phyloP scores from a whole-genome alignment of 2,888 invertebrate species.

The Blastobasis lacticolella region DNA sequence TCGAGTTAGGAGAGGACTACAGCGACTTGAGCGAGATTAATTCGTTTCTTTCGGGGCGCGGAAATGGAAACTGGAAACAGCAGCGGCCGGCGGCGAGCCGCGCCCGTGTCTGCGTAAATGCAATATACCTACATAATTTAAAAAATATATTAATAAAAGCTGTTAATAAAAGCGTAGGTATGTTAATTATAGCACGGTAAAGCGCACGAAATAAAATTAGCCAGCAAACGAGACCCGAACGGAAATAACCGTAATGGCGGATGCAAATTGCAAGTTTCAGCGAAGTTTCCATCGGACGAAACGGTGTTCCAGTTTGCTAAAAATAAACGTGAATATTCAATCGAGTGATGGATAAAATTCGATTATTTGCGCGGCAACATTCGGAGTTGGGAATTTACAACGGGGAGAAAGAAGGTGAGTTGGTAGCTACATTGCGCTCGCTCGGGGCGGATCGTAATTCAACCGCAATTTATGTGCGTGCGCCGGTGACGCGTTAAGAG shows the following conservation, averaged over 20 bases:
- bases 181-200: not conserved
- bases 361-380: slow-evolving; percentile 39
- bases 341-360: slow-evolving; percentile 36
- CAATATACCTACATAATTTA: not conserved
- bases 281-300: slow-evolving; percentile 22
- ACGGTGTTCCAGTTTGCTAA: slow-evolving; percentile 25
- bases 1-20: slow-evolving; percentile 36
- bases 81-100: slow-evolving; percentile 5
- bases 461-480: slow-evolving; percentile 66
- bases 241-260: slow-evolving; percentile 19
- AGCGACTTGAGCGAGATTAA: slow-evolving; percentile 35
- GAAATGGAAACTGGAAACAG: slow-evolving; percentile 16
- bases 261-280: slow-evolving; percentile 34
- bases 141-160: not conserved
- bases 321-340: slow-evolving; percentile 39
- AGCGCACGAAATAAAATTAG: not conserved
- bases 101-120: not conserved
- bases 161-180: not conserved
- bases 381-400: slow-evolving; percentile 47
- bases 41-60: slow-evolving; percentile 35
- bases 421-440: slow-evolving; percentile 33
- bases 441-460: slow-evolving; percentile 53
- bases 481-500: slow-evolving; percentile 65
- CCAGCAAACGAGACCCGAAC: not conserved
- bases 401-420: slow-evolving; percentile 38